Evolutionary conservation across 2,797 vertebrate genomes (phyloP).

Genomic region (Phaenicophaeus curvirostris): DNA sequence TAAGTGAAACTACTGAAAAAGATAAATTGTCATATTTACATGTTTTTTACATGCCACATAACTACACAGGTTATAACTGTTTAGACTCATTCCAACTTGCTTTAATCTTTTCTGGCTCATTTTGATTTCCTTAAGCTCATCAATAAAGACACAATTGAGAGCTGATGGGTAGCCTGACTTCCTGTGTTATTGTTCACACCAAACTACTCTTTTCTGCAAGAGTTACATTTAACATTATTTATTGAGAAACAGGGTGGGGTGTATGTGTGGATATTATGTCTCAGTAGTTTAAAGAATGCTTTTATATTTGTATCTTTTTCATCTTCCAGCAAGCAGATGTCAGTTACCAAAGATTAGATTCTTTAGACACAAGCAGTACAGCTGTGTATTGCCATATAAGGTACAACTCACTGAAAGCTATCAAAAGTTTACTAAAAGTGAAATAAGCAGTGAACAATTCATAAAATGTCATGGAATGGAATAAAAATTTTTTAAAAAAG

Average conservation of each 20-base stretch:
- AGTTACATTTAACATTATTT: not conserved
- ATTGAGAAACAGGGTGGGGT: not conserved
- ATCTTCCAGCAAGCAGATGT: not conserved
- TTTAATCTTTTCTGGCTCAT: not conserved
- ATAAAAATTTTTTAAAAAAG: not conserved
- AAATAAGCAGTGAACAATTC: not conserved
- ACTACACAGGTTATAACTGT: not conserved
- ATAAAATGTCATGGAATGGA: not conserved
- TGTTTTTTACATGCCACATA: not conserved
- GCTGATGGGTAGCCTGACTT: not conserved
- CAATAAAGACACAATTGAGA: not conserved
- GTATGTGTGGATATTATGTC: not conserved
- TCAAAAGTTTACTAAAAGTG: not conserved
- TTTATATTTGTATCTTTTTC: not conserved
- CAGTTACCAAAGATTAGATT: not conserved
- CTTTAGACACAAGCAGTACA: not conserved
- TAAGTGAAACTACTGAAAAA: not conserved
- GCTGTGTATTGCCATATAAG: not conserved
- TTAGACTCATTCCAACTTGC: not conserved
- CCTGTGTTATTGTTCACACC: not conserved
- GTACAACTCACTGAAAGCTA: fast-evolving
- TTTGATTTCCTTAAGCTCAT: not conserved
- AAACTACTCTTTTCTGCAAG: not conserved
- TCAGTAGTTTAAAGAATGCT: not conserved
- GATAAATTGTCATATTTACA: not conserved